Conservation (phyloP, 2,797 vertebrate species). For the Acanthurus leucopareius region DNA sequence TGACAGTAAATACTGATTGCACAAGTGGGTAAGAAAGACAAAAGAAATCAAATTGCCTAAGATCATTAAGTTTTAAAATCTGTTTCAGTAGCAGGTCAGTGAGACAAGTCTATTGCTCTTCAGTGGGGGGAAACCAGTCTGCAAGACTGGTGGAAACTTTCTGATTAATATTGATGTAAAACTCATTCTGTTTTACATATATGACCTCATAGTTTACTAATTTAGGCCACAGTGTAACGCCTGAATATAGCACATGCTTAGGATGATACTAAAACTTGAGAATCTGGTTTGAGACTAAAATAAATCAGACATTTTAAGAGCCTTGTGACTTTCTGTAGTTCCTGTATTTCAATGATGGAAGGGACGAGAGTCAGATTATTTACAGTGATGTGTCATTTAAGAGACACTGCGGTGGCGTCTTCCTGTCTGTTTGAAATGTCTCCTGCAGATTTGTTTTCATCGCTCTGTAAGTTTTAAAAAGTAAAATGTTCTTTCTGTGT, state of each 20-base stretch:
- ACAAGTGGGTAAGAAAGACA: too few relatives aligned
- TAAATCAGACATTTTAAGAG: constrained; percentile 64
- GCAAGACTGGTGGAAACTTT: not conserved
- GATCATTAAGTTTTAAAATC: too few relatives aligned
- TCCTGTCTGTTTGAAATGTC: constrained; percentile 4
- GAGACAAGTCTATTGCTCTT: too few relatives aligned
- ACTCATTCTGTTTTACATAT: constrained; percentile 13
- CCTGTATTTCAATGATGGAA: constrained; percentile 47
- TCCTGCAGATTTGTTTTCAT: constrained; percentile 4
- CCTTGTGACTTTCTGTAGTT: constrained; percentile 50
- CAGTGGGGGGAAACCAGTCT: too few relatives aligned
- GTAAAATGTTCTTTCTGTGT: not conserved
- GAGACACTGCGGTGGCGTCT: constrained; percentile 20
- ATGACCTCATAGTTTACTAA: constrained; percentile 54
- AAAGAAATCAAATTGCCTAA: too few relatives aligned
- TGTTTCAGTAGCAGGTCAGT: too few relatives aligned
- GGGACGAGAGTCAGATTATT: constrained; percentile 47
- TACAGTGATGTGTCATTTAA: constrained; percentile 43
- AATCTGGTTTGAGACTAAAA: constrained; percentile 50
- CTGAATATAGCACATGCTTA: constrained; percentile 46
- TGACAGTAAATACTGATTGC: too few relatives aligned
- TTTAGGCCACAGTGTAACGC: constrained; percentile 49
- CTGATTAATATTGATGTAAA: constrained; percentile 3
- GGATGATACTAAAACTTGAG: constrained; percentile 59
- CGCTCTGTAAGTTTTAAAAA: not conserved